Evolutionary conservation across 2,113 vertebrate species (phyloP).

Genomic region (Ciconia stormi): DNA sequence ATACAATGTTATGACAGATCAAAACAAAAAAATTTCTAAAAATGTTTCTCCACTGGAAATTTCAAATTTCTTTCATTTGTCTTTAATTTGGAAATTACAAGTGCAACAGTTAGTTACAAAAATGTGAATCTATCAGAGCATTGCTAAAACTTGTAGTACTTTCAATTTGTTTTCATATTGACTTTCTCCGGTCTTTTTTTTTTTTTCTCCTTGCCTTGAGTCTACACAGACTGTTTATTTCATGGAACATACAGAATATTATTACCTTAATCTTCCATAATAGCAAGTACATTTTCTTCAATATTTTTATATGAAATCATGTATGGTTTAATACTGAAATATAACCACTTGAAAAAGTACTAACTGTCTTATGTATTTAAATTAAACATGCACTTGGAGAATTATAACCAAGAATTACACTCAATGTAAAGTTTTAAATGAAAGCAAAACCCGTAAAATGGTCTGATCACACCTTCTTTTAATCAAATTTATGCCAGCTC

Average conservation of each 20-base stretch:
- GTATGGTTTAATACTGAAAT: not conserved
- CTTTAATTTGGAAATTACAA: not conserved
- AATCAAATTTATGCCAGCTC: conserved; percentile 64
- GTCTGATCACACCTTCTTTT: conserved; percentile 26
- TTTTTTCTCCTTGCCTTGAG: no score
- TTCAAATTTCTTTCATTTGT: not conserved
- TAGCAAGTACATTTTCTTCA: not conserved
- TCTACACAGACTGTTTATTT: not conserved
- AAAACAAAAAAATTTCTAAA: not conserved
- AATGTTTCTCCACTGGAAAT: not conserved
- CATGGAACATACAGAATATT: not conserved
- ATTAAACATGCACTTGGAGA: not conserved
- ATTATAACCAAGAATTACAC: not conserved
- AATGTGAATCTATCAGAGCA: not conserved
- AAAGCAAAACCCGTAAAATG: conserved; percentile 37
- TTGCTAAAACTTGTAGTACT: not conserved
- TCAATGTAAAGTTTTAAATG: not conserved
- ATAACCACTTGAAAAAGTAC: not conserved
- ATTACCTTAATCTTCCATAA: not conserved
- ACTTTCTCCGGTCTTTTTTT: not conserved
- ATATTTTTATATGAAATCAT: not conserved
- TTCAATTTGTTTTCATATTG: not conserved
- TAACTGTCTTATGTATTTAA: conserved; percentile 1
- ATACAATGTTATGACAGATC: not conserved
- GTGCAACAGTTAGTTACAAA: not conserved